phyloP scores from a whole-genome alignment of 2,113 vertebrate genomes.

The Grantiella picta region DNA sequence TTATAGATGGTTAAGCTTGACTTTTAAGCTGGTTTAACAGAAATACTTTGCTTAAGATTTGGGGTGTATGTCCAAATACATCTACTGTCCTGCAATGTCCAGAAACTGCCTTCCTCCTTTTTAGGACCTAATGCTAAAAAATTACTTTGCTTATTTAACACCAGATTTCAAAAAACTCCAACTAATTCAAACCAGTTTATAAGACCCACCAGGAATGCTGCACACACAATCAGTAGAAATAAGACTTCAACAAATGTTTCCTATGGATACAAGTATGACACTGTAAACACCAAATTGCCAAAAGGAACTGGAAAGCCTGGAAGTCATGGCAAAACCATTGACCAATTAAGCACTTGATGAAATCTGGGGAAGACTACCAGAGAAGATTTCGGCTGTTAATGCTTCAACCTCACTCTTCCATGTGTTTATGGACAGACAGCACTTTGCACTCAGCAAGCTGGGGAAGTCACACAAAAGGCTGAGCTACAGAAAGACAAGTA shows the following conservation, averaged over 20 bases:
- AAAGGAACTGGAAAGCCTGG: background rate
- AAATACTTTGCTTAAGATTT: background rate
- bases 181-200: background rate
- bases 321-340: background rate
- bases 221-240: background rate
- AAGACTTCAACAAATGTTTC: background rate
- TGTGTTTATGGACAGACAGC: background rate
- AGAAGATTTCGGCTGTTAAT: background rate
- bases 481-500: background rate
- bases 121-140: background rate
- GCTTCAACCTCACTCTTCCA: background rate
- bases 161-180: background rate
- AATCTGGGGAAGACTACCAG: background rate
- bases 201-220: background rate
- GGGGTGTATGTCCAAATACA: background rate
- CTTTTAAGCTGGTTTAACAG: background rate
- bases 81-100: background rate
- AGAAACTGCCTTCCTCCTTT: background rate
- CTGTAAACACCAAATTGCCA: accelerated
- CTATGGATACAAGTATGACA: background rate
- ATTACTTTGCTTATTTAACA: background rate
- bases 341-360: background rate
- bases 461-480: background rate
- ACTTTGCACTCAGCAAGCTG: background rate
- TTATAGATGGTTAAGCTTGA: background rate